A percentile compares a stretch with the other conserved stretches of the same genome.
phyloP scores from a whole-genome alignment of 2,888 invertebrate genomes.

The Molanna angustata region DNA sequence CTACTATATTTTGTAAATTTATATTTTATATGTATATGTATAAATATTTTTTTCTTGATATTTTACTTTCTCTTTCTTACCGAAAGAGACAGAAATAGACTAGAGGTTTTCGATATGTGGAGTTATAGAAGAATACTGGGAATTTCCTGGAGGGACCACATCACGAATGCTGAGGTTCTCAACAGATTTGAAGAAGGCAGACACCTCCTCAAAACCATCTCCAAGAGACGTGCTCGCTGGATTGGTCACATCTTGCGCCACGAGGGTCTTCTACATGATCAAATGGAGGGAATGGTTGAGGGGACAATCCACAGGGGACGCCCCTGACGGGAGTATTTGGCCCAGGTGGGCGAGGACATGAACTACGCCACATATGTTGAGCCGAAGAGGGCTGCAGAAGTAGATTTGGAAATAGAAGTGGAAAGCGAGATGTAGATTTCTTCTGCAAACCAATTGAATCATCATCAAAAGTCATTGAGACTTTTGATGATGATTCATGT shows the following conservation, averaged over 20 bases:
- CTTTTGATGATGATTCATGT: too few relatives aligned
- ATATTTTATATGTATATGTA: too few relatives aligned
- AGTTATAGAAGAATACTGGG: too few relatives aligned
- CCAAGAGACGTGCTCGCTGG: constrained; percentile 4
- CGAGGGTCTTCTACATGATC: background rate
- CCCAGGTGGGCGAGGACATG: constrained; percentile 5
- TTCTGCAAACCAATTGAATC: constrained; percentile 2
- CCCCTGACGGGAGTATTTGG: constrained; percentile 8
- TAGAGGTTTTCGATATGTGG: too few relatives aligned
- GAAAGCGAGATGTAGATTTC: background rate
- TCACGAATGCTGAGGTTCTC: too few relatives aligned
- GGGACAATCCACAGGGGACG: constrained; percentile 7
- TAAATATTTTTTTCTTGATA: too few relatives aligned
- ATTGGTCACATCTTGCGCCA: constrained; percentile 11
- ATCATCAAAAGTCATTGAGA: too few relatives aligned
- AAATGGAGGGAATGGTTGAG: constrained; percentile 3
- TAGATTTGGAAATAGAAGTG: background rate
- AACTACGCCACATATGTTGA: constrained; percentile 1
- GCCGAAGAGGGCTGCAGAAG: background rate
- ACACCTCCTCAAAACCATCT: constrained; percentile 9
- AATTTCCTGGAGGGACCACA: too few relatives aligned
- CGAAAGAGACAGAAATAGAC: too few relatives aligned
- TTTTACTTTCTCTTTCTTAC: too few relatives aligned
- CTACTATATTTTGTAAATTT: too few relatives aligned
- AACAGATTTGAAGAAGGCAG: constrained; percentile 12